Base-by-base conservation (phyloP, 2,888 invertebrate genomes). In the Zeuzera pyrina region DNA sequence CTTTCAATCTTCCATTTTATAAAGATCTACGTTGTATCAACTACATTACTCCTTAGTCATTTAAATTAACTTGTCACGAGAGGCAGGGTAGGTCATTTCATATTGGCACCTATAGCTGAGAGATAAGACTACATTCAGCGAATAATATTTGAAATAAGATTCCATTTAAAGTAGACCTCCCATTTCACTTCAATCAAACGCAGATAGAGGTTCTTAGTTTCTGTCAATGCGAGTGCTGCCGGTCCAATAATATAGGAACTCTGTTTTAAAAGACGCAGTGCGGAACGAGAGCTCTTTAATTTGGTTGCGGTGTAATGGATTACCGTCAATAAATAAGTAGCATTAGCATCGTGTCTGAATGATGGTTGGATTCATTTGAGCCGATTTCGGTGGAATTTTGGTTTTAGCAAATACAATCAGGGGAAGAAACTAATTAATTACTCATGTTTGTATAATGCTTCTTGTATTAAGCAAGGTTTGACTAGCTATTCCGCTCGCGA, bases 291-390 rank as follows among this genome's bases (percentile, higher is more conserved):
- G 31, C 53, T 49, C 51, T 27, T 12, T 22, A 33, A 12, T 10
- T 14, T 52, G 61, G 62, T 47, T 46, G 36, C 38, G 40, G 47
- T 47, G 49, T 65, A 63, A 73, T 64, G 60, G 71, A 76, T 74
- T 70, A 72, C 52, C 59, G 49, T 70, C 63, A 72, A 73, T 76
- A 72, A 74, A 77, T 74, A 71, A 73, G 63, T 58, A 63, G 64
- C 57, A 66, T 71, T 62, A 63, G 57, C 45, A 47, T 65, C 58
- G 60, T 53, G 55, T 52, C 48, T 63, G 63, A 62, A 55, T 56
- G 57, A 61, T 58, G 59, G 57, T 25, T 42, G 51, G 57, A 44
- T 60, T 61, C 56, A 55, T 63, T 62, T 65, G 57, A 70, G 60
- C 62, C 53, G 70, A 67, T 74, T 78, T 67, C 48, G 70, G 72